Conservation (phyloP, 2,113 vertebrate genomes). For the Caracal caracal region DNA sequence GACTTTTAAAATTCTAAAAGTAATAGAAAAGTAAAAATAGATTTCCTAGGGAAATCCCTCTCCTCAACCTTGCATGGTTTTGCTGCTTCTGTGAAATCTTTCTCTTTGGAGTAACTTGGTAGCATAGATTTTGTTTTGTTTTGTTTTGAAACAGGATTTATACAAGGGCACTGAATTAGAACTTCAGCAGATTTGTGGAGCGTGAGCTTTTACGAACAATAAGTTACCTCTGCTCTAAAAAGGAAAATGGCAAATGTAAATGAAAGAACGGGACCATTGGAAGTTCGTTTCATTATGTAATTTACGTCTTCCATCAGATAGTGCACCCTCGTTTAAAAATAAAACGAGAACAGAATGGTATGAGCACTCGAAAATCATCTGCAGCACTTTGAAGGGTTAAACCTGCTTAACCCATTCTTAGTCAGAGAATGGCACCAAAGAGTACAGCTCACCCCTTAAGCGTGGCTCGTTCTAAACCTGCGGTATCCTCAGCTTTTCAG, state of each 20-base stretch:
- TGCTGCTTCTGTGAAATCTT: conserved; percentile 72
- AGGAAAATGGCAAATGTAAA: neutral
- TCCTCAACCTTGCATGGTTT: conserved; percentile 68
- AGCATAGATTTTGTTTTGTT: neutral
- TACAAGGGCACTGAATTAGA: conserved; percentile 74
- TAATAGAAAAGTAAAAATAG: conserved; percentile 81
- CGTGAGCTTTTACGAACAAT: neutral
- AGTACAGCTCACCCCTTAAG: conserved; percentile 75
- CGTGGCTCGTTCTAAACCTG: conserved; percentile 76
- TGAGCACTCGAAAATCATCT: conserved; percentile 86
- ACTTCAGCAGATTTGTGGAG: conserved; percentile 54
- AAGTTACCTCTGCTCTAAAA: conserved; percentile 17
- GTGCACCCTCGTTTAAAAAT: conserved; percentile 68
- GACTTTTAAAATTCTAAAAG: conserved; percentile 75
- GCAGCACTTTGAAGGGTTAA: conserved; percentile 86
- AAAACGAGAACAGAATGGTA: conserved; percentile 72
- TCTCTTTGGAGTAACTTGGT: conserved; percentile 73
- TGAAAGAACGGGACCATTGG: neutral
- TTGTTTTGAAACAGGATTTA: conserved; percentile 48
- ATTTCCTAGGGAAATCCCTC: conserved; percentile 70
- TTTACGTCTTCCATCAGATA: conserved; percentile 49
- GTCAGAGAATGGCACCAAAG: conserved; percentile 81
- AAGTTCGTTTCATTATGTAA: conserved; percentile 6
- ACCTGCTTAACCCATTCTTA: conserved; percentile 84
- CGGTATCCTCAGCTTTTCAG: conserved; percentile 73